These are phyloP conservation scores for Cariama cristata DNA, from an alignment of 2,113 vertebrate genomes.

Conservation along the genomic window DNA sequence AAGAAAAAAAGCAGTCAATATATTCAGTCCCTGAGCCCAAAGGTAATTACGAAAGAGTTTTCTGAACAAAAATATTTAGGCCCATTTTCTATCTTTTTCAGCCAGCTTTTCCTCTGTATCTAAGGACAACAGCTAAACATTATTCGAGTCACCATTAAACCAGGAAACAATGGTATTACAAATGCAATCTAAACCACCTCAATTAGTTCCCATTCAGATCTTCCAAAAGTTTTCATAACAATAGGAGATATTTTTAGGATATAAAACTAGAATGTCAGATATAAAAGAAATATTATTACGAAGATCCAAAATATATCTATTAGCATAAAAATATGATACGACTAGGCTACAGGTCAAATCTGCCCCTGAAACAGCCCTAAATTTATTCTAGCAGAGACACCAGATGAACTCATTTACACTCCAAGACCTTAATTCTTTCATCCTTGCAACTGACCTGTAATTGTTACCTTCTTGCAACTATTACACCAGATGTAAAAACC, in stretches of 20 bases:
- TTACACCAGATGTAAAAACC: background rate
- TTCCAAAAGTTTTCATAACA: background rate
- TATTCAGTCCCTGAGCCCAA: background rate
- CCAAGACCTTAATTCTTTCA: slow-evolving; percentile 21
- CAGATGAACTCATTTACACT: slow-evolving; percentile 22
- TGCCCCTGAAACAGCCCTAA: background rate
- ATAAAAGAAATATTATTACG: background rate
- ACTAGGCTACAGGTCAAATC: background rate
- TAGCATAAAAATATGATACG: background rate
- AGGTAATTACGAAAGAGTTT: background rate
- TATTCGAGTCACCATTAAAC: background rate
- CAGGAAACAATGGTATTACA: background rate
- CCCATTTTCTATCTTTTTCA: background rate
- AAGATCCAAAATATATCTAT: background rate
- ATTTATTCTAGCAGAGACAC: background rate
- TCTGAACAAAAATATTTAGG: background rate
- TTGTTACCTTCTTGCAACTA: slow-evolving; percentile 5
- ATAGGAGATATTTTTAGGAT: background rate
- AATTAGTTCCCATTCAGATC: background rate
- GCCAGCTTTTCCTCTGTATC: background rate
- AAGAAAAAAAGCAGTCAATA: background rate
- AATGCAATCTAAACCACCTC: background rate
- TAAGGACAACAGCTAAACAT: background rate
- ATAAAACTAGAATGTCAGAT: background rate
- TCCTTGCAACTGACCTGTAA: slow-evolving; percentile 16